Base-by-base conservation (phyloP, 2,797 vertebrate genomes). In the Propithecus perrieri region DNA sequence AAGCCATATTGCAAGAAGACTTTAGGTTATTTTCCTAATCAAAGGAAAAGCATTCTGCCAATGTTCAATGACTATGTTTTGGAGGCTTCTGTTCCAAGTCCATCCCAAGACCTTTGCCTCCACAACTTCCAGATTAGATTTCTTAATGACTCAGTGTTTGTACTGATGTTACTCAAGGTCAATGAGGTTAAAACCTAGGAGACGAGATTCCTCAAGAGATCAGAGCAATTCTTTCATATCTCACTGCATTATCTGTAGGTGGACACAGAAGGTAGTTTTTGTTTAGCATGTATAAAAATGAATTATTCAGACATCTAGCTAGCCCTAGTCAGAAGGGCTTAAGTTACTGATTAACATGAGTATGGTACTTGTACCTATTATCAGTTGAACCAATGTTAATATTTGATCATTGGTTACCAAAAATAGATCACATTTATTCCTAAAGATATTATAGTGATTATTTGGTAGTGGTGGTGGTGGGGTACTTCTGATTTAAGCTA, bases 121-220 rank as follows among this genome's bases (percentile, higher is more conserved):
- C n/a, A 85, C 57, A 48, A 81, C 12, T 26, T 90, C 41, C 18
- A 48, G 5, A 91, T 86, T 41, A 50, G 83, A 95, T 72, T 89
- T 95, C 83, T 85, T 89, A 92, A 61, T n/a, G 83, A 48, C 46
- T 91, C 59, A 72, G 53, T 85, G 59, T 91, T 95, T 80, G 69
- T 43, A 71, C 41, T 57, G 53, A 88, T 79, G 38, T 74, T 81
- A 83, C 22, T 41, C 38, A 88, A 92, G 43, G 81, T 63, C 79
- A 85, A 53, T 67, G 50, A 67, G 55, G 53, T 57, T 76, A 93
- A 85, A 94, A 50, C n/a, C 28, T 14, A 71, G 24, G 85, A 79
- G 26, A 85, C 35, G 33, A 85, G 55, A 72, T 35, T 71, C 38
- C 30, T 53, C 38, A 88, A 79, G 33, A 91, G 69, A 83, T 41